phyloP scores from a whole-genome alignment of 2,113 vertebrate species.

The Trachemys scripta region DNA sequence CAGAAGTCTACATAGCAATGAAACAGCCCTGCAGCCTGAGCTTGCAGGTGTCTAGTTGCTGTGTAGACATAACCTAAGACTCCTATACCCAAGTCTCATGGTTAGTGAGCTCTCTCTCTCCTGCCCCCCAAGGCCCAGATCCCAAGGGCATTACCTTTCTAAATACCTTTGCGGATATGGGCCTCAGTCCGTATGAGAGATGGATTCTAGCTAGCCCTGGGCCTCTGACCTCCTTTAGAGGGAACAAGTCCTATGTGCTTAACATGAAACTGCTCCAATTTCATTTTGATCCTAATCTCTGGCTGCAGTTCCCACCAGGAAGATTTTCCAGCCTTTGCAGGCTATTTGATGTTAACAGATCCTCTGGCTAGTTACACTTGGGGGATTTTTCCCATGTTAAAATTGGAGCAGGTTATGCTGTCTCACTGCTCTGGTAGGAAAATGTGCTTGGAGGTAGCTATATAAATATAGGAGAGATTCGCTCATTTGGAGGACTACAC shows the following conservation, averaged over 20 bases:
- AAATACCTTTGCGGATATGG: neutral
- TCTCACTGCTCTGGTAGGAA: neutral
- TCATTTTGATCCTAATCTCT: neutral
- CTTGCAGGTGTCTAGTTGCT: neutral
- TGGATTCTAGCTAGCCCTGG: neutral
- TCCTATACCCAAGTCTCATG: neutral
- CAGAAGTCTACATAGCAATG: too few relatives aligned
- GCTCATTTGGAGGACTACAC: neutral
- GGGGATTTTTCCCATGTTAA: neutral
- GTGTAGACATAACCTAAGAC: neutral
- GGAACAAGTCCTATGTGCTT: neutral
- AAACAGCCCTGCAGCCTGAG: too few relatives aligned
- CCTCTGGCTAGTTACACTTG: neutral
- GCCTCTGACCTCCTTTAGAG: neutral
- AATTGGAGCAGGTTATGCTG: neutral
- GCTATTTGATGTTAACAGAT: neutral
- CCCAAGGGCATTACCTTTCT: neutral
- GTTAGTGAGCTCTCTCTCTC: neutral
- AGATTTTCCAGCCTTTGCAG: neutral
- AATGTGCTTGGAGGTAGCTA: neutral
- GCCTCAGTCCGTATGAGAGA: neutral
- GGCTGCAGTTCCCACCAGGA: neutral
- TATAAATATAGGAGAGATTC: neutral
- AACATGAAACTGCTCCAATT: neutral
- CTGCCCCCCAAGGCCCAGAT: neutral